Conservation (phyloP, 2,113 vertebrate genomes). For the Ursus arctos region DNA sequence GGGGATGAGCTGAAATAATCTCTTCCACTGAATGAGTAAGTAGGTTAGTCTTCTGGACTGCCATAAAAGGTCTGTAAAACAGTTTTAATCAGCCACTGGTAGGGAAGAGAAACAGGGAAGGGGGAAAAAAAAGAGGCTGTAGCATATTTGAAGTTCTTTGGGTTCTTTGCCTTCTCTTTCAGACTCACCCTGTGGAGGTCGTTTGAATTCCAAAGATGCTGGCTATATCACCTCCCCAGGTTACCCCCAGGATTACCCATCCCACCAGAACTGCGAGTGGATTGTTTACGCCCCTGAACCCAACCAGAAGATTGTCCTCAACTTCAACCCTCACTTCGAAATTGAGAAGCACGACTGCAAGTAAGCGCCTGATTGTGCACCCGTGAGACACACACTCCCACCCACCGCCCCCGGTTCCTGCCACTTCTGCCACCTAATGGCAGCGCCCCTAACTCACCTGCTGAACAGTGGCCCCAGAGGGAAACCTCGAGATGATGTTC, state of each 20-base stretch:
- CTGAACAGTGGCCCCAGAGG: neutral
- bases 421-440: neutral
- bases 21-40: constrained; percentile 76
- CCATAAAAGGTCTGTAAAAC: constrained; percentile 74
- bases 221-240: constrained; percentile 99
- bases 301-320: constrained; percentile 97
- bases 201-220: constrained; percentile 94
- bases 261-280: constrained; percentile 98
- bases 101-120: neutral
- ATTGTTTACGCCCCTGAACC: constrained; percentile 95
- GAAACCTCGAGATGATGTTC: neutral
- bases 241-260: constrained; percentile 98
- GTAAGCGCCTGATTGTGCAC: constrained; percentile 85
- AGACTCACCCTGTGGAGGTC: constrained; percentile 92
- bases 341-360: constrained; percentile 99
- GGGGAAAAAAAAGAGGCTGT: neutral
- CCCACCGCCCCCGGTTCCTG: accelerated
- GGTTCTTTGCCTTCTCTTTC: constrained; percentile 78
- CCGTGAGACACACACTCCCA: neutral
- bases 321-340: constrained; percentile 99
- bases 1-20: constrained; percentile 72
- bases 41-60: constrained; percentile 76
- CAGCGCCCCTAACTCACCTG: neutral
- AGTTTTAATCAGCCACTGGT: constrained; percentile 64
- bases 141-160: constrained; percentile 65